A percentile compares a stretch with the other conserved stretches of the same genome.
phyloP scores from a whole-genome alignment of 2,797 vertebrate species.

The Ctenopoma kingsleyae region DNA sequence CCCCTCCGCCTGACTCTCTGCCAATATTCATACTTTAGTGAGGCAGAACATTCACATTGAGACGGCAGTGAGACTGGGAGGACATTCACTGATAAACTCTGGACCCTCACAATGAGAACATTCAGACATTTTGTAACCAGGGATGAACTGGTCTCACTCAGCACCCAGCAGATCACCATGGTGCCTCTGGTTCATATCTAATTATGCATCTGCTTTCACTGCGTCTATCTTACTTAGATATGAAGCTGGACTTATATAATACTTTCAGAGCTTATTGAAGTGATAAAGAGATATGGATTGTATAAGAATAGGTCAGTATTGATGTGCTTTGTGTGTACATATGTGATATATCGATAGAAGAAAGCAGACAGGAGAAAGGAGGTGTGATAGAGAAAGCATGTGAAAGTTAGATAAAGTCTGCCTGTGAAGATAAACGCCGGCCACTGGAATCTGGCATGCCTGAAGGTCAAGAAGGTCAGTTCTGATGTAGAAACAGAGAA shows the following conservation, averaged over 20 bases:
- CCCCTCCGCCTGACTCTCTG: constrained; percentile 46
- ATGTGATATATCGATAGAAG: constrained; percentile 3
- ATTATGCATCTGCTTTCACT: constrained; percentile 20
- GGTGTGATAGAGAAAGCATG: constrained; percentile 62
- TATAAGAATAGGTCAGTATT: not conserved
- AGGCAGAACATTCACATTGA: constrained; percentile 80
- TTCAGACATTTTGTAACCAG: constrained; percentile 65
- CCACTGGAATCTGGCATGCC: constrained; percentile 64
- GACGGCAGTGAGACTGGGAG: constrained; percentile 73
- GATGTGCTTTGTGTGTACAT: constrained; percentile 14
- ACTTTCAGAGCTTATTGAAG: not conserved
- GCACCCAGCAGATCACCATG: constrained; percentile 29
- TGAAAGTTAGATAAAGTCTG: constrained; percentile 55
- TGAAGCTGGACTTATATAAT: constrained; percentile 5
- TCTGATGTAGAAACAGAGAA: constrained; percentile 57
- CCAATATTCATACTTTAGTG: constrained; percentile 74
- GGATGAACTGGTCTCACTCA: constrained; percentile 61
- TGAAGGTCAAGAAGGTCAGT: constrained; percentile 71
- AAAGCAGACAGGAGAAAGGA: constrained; percentile 8
- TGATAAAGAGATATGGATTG: not conserved
- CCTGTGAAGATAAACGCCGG: constrained; percentile 64
- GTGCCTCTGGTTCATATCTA: constrained; percentile 23
- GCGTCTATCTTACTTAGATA: constrained; percentile 7
- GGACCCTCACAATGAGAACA: constrained; percentile 81
- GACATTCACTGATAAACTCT: constrained; percentile 83